Evolutionary conservation across 2,888 invertebrate species (phyloP).

Genomic region (Shargacucullia verbasci): DNA sequence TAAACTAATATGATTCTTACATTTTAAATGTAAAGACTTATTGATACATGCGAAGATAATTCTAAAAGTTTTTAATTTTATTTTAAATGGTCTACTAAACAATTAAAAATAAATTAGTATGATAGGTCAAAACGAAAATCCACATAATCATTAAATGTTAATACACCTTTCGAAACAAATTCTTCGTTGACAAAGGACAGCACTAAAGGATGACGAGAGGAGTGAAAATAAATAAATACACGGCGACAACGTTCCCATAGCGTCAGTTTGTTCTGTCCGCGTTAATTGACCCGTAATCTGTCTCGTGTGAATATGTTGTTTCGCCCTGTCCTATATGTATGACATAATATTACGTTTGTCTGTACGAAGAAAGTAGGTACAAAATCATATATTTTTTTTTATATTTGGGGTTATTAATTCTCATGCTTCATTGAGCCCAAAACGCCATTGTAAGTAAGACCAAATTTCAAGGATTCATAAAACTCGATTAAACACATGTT

Average conservation of each 20-base stretch:
- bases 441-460: too few species aligned
- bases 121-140: neutral
- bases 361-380: neutral
- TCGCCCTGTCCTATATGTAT: constrained; percentile 4
- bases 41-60: too few species aligned
- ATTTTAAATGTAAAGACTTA: too few species aligned
- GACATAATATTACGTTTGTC: constrained; percentile 7
- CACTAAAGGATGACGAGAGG: constrained; percentile 15
- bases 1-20: too few species aligned
- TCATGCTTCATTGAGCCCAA: too few species aligned
- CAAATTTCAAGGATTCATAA: too few species aligned
- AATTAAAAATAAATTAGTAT: too few species aligned
- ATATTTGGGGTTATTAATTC: too few species aligned
- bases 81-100: too few species aligned
- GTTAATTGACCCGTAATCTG: constrained; percentile 82
- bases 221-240: constrained; percentile 64
- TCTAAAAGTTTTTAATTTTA: too few species aligned
- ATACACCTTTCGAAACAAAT: constrained; percentile 6
- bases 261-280: constrained; percentile 71
- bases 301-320: constrained; percentile 74
- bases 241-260: constrained; percentile 71
- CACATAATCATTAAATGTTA: constrained; percentile 5
- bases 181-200: constrained; percentile 22
- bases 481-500: too few species aligned
- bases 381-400: too few species aligned